Evolutionary conservation across 2,113 vertebrate species (phyloP), one percentile per base, ranked within the genome.

Genomic region (Oceanodroma tethys): DNA sequence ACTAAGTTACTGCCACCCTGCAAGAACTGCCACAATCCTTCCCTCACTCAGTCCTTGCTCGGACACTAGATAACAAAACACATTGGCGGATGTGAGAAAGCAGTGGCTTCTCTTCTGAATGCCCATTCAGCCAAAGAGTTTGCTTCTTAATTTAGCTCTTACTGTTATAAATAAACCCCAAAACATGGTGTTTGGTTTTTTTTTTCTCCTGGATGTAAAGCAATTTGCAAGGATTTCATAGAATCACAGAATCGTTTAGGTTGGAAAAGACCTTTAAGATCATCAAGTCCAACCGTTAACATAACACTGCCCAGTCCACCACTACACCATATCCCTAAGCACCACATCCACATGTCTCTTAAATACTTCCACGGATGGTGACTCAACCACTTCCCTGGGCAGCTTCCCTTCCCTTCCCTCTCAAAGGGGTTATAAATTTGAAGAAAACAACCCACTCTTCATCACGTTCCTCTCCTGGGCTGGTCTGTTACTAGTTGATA

Each of bases 11-110:
- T 55, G 36, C n/a, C 38, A 52, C 23, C 3, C 74, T 65, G 30
- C 27, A 55, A 40, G 12, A 79, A 13, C 20, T 10, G 26, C 53
- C 43, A 27, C 48, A 34, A 25, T 27, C 26, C 18, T n/a, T 30
- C 50, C 12, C 26, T 63, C 0, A 0, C 29, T 82, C 58, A n/a
- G 4, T 12, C 47, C 45, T 63, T 63, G 7, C 72, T 76, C 3
- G 1, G 38, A 29, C 8, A 45, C 29, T 26, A 15, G 47, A 30
- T 42, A n/a, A 66, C 10, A 21, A 62, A 55, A 70, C 10, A 40
- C 11, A 5, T 1, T 58, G 13, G 10, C 26, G 83, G 7, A 13
- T n/a, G 20, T n/a, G n/a, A 42, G 27, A 62, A 78, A 82, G 10
- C 19, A 50, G 26, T 6, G 9, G 10, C 23, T 74, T 79, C 27